These are phyloP conservation scores for Loriculus beryllinus DNA, from an alignment of 2,797 vertebrate genomes.

Conservation along the genomic window DNA sequence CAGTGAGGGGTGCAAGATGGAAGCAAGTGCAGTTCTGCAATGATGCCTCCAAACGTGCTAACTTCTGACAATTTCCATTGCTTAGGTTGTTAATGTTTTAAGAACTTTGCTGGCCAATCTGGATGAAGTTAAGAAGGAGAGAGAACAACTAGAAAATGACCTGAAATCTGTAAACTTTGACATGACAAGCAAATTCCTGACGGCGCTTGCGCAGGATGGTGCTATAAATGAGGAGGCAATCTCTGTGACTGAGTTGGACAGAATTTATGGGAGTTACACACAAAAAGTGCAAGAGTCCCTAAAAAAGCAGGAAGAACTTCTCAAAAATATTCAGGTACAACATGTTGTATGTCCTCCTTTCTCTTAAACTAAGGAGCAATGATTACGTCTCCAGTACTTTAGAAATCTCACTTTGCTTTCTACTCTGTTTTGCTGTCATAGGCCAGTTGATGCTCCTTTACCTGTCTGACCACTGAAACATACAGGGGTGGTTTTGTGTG, in stretches of 20 bases:
- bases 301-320: constrained; percentile 88
- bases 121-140: constrained; percentile 90
- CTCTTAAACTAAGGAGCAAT: background rate
- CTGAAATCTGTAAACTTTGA: constrained; percentile 92
- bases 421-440: background rate
- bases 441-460: background rate
- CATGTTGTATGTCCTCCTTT: background rate
- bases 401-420: background rate
- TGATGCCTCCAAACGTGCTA: background rate
- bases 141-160: constrained; percentile 90
- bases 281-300: constrained; percentile 87
- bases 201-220: constrained; percentile 89
- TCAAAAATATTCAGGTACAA: constrained; percentile 88
- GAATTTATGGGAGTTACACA: constrained; percentile 86
- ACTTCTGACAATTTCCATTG: background rate
- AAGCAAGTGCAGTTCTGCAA: accelerated
- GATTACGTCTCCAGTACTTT: background rate
- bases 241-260: constrained; percentile 87
- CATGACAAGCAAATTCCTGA: constrained; percentile 90
- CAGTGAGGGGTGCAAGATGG: background rate
- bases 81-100: constrained; percentile 90
- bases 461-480: background rate
- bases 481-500: background rate
- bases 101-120: constrained; percentile 84
- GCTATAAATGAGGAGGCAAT: constrained; percentile 92